Base-by-base conservation (phyloP, 2,888 invertebrate genomes). In the Dasypolia templi region DNA sequence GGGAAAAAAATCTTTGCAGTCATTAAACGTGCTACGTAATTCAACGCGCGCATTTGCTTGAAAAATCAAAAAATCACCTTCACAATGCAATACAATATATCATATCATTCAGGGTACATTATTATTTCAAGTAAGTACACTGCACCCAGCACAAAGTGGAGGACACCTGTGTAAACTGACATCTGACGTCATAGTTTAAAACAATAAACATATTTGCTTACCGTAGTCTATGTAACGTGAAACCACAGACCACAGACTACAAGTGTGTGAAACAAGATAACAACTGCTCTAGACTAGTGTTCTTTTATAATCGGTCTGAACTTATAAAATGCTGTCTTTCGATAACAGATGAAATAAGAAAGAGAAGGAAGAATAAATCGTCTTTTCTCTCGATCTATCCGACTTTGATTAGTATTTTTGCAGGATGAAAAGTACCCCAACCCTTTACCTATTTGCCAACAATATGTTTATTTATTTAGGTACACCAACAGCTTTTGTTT, bases 131-230 rank as follows among this genome's bases (percentile, higher is more conserved):
- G 46, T n/a, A 49, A 53, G 44, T n/a, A 49, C 22, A 56, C 62
- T 17, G 19, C 11, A 67, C 19, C n/a, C 14, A 82, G 32, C 4
- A 35, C n/a, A 56, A 35, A 44, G 55, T 19, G 64, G 19, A 29
- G 46, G 42, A 44, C 86, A 86, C 39, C 86, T 85, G 84, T 69
- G 76, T 59, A 81, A 85, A 84, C 86, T 56, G 42, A 46, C 22
- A n/a, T 26, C 7, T 46, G 35, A 75, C 81, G 78, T 86, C 81
- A 86, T 32, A 39, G 39, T 65, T 35, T 46, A 49, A 42, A 76
- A 55, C 39, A 80, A 72, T 68, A 79, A 65, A 55, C 61, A n/a
- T 65, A 82, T 72, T 83, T 72, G 55, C 59, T 39, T 32, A 53
- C 26, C 32, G 22, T 58, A 56, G 39, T 53, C 29, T 44, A 61